A percentile compares a stretch with the other conserved stretches of the same genome.
Conservation (phyloP, 2,888 invertebrate genomes). For the Hemithea aestivaria region DNA sequence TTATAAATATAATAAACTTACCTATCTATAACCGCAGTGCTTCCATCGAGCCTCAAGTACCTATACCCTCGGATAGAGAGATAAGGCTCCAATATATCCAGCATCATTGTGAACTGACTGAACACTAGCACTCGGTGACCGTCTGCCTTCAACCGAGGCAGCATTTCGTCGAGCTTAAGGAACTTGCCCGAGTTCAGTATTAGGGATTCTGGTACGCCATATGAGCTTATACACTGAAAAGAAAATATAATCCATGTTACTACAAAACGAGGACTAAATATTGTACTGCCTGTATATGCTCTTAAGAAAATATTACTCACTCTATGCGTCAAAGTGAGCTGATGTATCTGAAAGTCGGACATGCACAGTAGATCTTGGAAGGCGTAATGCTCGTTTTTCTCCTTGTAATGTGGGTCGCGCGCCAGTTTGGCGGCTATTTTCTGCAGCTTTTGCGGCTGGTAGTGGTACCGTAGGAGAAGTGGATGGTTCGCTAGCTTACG, state of each 20-base stretch:
- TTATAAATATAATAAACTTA: conserved; percentile 41
- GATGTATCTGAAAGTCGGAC: conserved; percentile 95
- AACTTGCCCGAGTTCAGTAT: conserved; percentile 94
- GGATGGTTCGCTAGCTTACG: conserved; percentile 97
- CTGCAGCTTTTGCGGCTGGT: conserved; percentile 80
- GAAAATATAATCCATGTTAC: too few species aligned
- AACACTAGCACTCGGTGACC: conserved; percentile 94
- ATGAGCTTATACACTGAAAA: conserved; percentile 79
- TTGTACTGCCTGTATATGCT: neutral
- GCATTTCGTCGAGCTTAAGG: conserved; percentile 84
- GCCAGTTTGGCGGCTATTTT: conserved; percentile 86
- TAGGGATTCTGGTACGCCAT: conserved; percentile 82
- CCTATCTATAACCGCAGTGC: conserved; percentile 90
- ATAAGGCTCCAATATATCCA: conserved; percentile 95
- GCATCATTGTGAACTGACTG: conserved; percentile 97
- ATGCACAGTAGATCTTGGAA: conserved; percentile 92
- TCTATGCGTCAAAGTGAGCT: conserved; percentile 83
- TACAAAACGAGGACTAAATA: too few species aligned
- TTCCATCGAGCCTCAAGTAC: conserved; percentile 93
- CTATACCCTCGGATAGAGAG: conserved; percentile 84
- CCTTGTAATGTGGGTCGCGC: conserved; percentile 83
- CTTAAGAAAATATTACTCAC: conserved; percentile 49
- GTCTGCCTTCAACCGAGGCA: conserved; percentile 85
- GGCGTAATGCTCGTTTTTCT: conserved; percentile 87
- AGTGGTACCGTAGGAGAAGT: conserved; percentile 87